Base-by-base conservation (phyloP, 2,113 vertebrate species). In the Pao palembangensis region DNA sequence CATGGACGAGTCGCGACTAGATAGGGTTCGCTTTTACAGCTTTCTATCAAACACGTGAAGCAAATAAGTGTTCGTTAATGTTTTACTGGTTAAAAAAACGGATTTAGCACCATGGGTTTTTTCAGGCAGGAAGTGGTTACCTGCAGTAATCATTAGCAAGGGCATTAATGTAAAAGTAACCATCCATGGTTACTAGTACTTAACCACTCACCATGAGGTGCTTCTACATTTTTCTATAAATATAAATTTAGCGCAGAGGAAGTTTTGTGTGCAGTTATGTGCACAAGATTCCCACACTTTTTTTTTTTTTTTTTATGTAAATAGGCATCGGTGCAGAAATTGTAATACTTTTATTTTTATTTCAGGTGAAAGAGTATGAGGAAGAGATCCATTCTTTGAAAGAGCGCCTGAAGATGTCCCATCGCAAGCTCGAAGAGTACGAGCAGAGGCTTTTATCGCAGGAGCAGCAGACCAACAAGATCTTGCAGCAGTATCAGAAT, bases 351-450 rank as follows among this genome's bases (percentile, higher is more conserved):
- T 53, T 58, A 2, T 47, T 21, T 69, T 21, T 51, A 20, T 56
- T 70, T 16, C 73, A 97, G 94, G 94, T 95, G 73, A 94, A 92
- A 78, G 95, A 98, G 86, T 96, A 98, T 0, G 95, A 98, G 87
- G 95, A 98, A 41, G 95, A 98, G 89, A 98, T 97, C 69, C 91
- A 96, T 79, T 94, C 93, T 0, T 83, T 98, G 81, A 98, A 98
- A 69, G 95, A 97, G 80, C 84, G 94, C 4, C 91, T 98, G 76
- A 90, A 95, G 90, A 94, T 98, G 95, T 98, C 95, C 53, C 96
- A 97, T 82, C 93, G 94, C 25, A 98, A 98, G 87, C 93, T 98
- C 80, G 95, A 98, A 61, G 95, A 98, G 73, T 98, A 98, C 3
- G 96, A 98, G 85, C 91, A 94, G 55, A 88, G 96, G 47, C 89